Conservation (phyloP, 2,113 vertebrate genomes). For the Hemicordylus capensis region DNA sequence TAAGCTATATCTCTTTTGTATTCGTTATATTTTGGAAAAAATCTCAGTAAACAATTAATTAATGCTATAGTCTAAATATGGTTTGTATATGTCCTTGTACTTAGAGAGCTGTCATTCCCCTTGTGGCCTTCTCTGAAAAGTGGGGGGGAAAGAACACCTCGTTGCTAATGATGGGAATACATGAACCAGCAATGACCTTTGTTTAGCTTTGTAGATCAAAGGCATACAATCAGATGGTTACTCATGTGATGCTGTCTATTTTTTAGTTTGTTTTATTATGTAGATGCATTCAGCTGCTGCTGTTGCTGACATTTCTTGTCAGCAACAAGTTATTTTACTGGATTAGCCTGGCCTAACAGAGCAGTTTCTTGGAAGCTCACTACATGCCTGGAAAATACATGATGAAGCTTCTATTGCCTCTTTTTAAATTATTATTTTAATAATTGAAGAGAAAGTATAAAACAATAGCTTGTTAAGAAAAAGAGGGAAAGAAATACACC, state of each 20-base stretch:
- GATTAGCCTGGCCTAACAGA: slow-evolving; percentile 22
- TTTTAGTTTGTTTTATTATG: not conserved
- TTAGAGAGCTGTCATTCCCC: not conserved
- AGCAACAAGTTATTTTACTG: slow-evolving; percentile 41
- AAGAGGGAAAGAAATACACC: no score
- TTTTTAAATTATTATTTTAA: no score
- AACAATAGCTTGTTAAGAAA: no score
- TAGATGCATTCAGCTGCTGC: accelerated
- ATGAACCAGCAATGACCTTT: not conserved
- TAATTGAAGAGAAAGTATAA: no score
- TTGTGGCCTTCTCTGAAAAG: not conserved
- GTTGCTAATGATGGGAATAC: not conserved
- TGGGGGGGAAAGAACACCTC: not conserved
- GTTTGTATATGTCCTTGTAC: not conserved
- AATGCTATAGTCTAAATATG: not conserved
- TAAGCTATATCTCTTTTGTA: not conserved
- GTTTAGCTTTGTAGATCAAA: not conserved
- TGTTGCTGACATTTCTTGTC: slow-evolving; percentile 42
- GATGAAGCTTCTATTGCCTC: not conserved
- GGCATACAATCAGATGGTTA: not conserved
- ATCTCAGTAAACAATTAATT: not conserved
- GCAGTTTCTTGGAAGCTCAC: slow-evolving; percentile 27
- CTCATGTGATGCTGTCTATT: not conserved
- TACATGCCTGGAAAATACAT: not conserved
- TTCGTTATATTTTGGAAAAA: not conserved